phyloP scores from a whole-genome alignment of 2,113 vertebrate species.

The Grantiella picta region DNA sequence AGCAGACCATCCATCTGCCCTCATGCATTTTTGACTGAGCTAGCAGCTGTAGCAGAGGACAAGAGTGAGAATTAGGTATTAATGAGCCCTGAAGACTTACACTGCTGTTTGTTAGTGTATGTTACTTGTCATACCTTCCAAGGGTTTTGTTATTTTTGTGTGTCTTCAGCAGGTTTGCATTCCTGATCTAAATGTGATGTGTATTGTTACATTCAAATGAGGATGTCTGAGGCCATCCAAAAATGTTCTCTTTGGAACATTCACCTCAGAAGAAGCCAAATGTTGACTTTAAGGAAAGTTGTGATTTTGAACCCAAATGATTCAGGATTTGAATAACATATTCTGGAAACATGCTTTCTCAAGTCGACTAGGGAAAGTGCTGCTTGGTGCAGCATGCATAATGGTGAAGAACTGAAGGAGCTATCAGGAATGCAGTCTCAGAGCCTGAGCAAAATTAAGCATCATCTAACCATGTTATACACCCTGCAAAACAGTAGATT shows the following conservation, averaged over 20 bases:
- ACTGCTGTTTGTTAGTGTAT: not conserved
- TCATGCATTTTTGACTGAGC: not conserved
- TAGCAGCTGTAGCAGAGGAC: not conserved
- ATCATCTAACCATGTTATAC: not conserved
- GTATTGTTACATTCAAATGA: not conserved
- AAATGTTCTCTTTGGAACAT: not conserved
- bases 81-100: not conserved
- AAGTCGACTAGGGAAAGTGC: not conserved
- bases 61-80: not conserved
- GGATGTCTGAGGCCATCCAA: not conserved
- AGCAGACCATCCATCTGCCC: not conserved
- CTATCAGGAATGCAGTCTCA: not conserved
- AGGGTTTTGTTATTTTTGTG: not conserved
- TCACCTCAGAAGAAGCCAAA: not conserved
- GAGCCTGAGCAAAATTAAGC: not conserved
- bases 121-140: not conserved
- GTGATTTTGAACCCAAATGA: slow-evolving; percentile 5
- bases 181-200: not conserved
- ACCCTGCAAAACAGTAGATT: not conserved
- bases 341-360: not conserved
- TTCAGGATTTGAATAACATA: not conserved
- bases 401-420: not conserved
- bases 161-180: not conserved
- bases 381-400: not conserved
- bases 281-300: not conserved